phyloP scores from a whole-genome alignment of 2,797 vertebrate species.

The Morelia viridis region DNA sequence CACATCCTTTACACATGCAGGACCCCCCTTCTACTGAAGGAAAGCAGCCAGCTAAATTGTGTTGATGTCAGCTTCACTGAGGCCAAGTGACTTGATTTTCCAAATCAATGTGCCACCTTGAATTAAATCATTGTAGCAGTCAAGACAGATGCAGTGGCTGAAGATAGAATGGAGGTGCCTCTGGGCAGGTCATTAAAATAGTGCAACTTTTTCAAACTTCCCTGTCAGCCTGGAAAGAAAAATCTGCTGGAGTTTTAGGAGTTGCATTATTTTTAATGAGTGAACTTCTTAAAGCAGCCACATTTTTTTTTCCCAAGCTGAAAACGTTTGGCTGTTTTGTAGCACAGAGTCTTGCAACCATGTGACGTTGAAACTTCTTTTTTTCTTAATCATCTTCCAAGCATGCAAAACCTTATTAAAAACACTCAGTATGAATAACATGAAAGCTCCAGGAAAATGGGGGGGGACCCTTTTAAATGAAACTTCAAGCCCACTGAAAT shows the following conservation, averaged over 20 bases:
- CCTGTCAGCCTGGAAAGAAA: neutral
- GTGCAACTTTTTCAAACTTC: neutral
- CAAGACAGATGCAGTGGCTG: neutral
- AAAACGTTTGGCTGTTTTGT: neutral
- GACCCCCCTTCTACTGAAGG: neutral
- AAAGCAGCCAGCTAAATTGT: neutral
- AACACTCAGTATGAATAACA: neutral
- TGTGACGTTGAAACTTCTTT: neutral
- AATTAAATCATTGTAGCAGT: neutral
- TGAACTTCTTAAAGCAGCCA: neutral
- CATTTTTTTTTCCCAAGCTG: neutral
- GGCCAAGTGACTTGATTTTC: neutral
- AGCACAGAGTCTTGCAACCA: neutral
- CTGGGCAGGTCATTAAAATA: neutral
- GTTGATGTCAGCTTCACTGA: neutral
- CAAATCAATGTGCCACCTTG: neutral
- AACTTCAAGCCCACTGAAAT: conserved; percentile 36
- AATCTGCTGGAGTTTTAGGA: neutral
- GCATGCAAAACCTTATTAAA: neutral
- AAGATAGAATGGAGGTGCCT: neutral
- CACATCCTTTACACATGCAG: neutral
- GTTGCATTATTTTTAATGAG: neutral
- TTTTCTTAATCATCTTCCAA: neutral
- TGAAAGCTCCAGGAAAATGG: neutral
- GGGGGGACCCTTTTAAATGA: conserved; percentile 2